A percentile compares a stretch with the other conserved stretches of the same genome.
Conservation (phyloP, 2,888 invertebrate species). For the Prosopocoilus inquinatus region DNA sequence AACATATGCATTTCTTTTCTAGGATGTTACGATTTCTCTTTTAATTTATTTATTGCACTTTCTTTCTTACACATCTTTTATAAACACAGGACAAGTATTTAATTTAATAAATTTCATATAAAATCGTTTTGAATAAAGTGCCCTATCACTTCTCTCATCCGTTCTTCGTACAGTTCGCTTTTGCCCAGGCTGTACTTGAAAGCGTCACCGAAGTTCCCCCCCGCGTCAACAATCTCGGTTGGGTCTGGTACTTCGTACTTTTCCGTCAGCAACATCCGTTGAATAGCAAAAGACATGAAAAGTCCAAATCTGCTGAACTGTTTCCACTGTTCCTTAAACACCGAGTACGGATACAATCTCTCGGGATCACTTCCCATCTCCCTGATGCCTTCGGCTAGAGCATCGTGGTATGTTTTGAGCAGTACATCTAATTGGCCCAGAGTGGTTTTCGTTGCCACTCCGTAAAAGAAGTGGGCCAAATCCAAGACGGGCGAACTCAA, state of each 20-base stretch:
- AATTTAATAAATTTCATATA: neutral
- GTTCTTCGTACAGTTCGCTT: neutral
- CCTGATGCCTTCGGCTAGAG: constrained; percentile 1
- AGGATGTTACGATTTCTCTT: too few species aligned
- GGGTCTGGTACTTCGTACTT: constrained; percentile 11
- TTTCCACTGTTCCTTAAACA: constrained; percentile 12
- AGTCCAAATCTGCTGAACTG: constrained; percentile 10
- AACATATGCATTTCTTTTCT: too few species aligned
- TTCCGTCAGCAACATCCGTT: neutral
- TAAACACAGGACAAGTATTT: too few species aligned
- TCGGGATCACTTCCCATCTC: constrained; percentile 13
- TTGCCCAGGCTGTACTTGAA: neutral
- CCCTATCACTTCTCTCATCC: neutral
- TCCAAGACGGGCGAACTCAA: constrained; percentile 12
- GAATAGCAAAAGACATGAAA: neutral
- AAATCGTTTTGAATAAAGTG: constrained; percentile 6
- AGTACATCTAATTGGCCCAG: constrained; percentile 8
- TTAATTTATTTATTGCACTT: too few species aligned
- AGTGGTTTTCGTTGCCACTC: constrained; percentile 6
- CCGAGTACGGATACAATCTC: constrained; percentile 9
- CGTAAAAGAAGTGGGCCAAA: constrained; percentile 14
- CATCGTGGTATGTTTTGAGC: constrained; percentile 7
- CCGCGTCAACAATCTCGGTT: neutral
- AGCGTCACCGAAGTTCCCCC: neutral
- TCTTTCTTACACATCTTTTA: too few species aligned